Base-by-base conservation (phyloP, 2,113 vertebrate species). In the Chlorodrepanis virens region DNA sequence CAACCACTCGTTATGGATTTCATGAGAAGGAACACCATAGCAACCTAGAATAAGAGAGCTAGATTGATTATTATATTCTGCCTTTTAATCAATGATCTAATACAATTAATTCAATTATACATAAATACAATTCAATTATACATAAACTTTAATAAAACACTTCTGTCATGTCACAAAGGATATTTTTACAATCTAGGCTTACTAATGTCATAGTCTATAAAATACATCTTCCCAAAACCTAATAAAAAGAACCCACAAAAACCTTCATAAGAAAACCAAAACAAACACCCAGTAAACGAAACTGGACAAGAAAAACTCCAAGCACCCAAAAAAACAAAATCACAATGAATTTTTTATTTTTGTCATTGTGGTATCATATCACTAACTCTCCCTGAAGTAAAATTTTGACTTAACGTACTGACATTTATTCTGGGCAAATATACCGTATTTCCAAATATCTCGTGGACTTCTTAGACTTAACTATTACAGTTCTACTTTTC, bases 11-110 rank as follows among this genome's bases (percentile, higher is more conserved):
- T 98, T 97, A 35, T 72, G 93, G 88, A 99, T 97, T 83, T 99
- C 98, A 37, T 98, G 97, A 89, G 98, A 98, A 89, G 98, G 97
- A 80, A 99, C 97, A 71, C 99, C 99, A 69, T 99, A 99, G 97
- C 99, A 99, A 98, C 99, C 99, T 99, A 95, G 39, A 97, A 93
- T 65, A 96, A 97, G 89, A 97, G 5, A 97, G 60, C 2, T 78
- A n/a, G 29, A 74, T 24, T 94, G 22, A 97, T 87, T 77, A 90
- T 94, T 60, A 33, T 57, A 94, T 94, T 95, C 95, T 57, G 27
- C 42, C 33, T 96, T 87, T 95, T 70, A 65, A 14, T 31, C 29
- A 50, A 14, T 10, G 22, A 93, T 87, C 33, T 85, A 53, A 93
- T 13, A 83, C 6, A 94, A 90, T 19, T 93, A 94, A 89, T 19